Conservation (phyloP, 2,888 invertebrate species). For the Pediacus dermestoides region DNA sequence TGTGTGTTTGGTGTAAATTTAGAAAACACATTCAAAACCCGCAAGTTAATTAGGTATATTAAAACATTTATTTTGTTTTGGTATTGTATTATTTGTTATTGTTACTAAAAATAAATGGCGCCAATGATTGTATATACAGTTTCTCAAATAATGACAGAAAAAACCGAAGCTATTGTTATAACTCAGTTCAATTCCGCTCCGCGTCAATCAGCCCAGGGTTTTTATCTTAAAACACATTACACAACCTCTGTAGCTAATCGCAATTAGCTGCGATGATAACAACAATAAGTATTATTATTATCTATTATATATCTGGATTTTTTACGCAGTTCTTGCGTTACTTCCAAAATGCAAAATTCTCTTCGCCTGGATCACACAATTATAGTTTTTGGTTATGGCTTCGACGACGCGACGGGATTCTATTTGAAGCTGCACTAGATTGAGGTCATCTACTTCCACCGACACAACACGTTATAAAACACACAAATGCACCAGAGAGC, state of each 20-base stretch:
- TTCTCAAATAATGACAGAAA: too few species aligned
- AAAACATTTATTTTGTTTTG: slow-evolving; percentile 1
- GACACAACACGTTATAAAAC: slow-evolving; percentile 20
- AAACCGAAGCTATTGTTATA: too few species aligned
- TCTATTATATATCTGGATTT: too few species aligned
- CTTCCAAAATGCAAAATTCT: too few species aligned
- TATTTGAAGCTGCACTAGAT: slow-evolving; percentile 35
- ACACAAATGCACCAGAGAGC: slow-evolving; percentile 3
- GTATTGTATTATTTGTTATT: slow-evolving; percentile 30
- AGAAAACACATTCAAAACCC: slow-evolving; percentile 1
- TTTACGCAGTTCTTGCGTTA: too few species aligned
- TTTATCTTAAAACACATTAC: too few species aligned
- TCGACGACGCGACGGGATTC: slow-evolving; percentile 23
- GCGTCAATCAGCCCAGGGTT: too few species aligned
- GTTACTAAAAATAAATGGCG: slow-evolving; percentile 35
- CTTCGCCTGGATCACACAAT: too few species aligned
- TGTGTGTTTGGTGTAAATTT: background rate
- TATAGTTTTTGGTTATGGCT: slow-evolving; percentile 17
- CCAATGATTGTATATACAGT: slow-evolving; percentile 28
- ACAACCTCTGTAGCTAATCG: too few species aligned
- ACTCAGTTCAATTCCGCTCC: too few species aligned
- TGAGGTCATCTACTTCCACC: slow-evolving; percentile 38
- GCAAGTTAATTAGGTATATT: slow-evolving; percentile 4
- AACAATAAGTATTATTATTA: too few species aligned
- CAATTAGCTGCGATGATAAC: too few species aligned